Percentiles rank a stretch among this genome's conserved stretches.
phyloP scores from a whole-genome alignment of 2,888 invertebrate species.

The Oligia latruncula region DNA sequence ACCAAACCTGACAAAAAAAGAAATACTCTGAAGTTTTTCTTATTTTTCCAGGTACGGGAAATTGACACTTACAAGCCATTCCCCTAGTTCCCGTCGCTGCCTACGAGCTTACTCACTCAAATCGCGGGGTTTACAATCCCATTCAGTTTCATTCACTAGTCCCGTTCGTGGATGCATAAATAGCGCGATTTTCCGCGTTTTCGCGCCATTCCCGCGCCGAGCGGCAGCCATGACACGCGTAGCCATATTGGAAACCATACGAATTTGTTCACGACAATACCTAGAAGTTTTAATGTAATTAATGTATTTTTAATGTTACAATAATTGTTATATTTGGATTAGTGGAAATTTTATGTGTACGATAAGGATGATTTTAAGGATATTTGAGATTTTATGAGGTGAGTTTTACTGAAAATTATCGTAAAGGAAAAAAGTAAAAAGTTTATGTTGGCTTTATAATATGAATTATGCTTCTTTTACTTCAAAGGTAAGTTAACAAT shows the following conservation, averaged over 20 bases:
- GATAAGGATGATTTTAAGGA: conserved; percentile 64
- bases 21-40: not conserved
- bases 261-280: conserved; percentile 65
- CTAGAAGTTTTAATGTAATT: conserved; percentile 57
- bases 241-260: conserved; percentile 57
- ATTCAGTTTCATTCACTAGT: conserved; percentile 71
- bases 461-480: not conserved
- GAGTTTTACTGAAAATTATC: conserved; percentile 48
- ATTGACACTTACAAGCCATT: conserved; percentile 27
- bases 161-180: conserved; percentile 73
- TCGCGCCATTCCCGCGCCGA: conserved; percentile 80
- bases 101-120: conserved; percentile 53
- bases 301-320: conserved; percentile 34
- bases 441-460: conserved; percentile 16
- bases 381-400: conserved; percentile 67
- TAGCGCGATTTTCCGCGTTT: conserved; percentile 71
- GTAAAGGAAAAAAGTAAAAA: not conserved
- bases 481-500: not conserved
- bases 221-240: conserved; percentile 70
- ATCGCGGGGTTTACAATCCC: conserved; percentile 57
- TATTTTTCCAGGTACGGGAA: conserved; percentile 17
- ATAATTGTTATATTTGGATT: conserved; percentile 50
- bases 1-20: not conserved
- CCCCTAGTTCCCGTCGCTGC: conserved; percentile 16
- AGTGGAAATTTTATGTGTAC: conserved; percentile 61